Base-by-base conservation (phyloP, 2,888 invertebrate species). In the Spatulosminthurus flaviceps region DNA sequence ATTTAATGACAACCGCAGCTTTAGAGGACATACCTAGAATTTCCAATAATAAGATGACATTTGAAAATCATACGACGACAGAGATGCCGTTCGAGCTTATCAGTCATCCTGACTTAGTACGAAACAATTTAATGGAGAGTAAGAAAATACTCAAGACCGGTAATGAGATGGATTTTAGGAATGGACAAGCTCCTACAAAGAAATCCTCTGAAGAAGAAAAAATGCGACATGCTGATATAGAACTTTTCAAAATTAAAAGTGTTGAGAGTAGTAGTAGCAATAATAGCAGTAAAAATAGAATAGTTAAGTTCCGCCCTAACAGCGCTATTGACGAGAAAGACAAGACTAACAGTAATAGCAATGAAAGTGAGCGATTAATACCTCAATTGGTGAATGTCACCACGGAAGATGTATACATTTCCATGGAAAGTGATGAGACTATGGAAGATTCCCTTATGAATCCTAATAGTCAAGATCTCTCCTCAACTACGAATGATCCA, bases 361-460 rank as follows among this genome's bases (percentile, higher is more conserved):
- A 4, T 22, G 64, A 26, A 16, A 26, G 29, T 13, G 34, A 29
- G 4, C 43, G 66, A 34, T 19, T 78, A 2, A 78, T 78, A 21
- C 78, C 78, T 16, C 78, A 78, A 34, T 21, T 78, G n/a, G 78
- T 78, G 5, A 78, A 78, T 28, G 78, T 78, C 26, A 78, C 78
- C 0, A 78, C 78, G 0, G 78, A 78, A 28, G 73, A 78, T 66
- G 78, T 78, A 1, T 78, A 73, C 43, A 66, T 78, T 1, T 78
- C 78, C 0, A 16, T 73, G 9, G 78, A 78, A 21, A 75, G 75
- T 66, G 75, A 64, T 34, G 75, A 75, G 60, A 64, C n/a, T 34
- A 28, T n/a, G 28, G 78, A 73, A 24, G 78, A 78, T 22, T 11
- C 21, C 24, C 21, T 64, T 2, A 26, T 16, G 64, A 64, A 21